A percentile compares a stretch with the other conserved stretches of the same genome.
These are phyloP conservation scores for Battus philenor DNA, from an alignment of 1,140 invertebrate genomes.

Conservation along the genomic window DNA sequence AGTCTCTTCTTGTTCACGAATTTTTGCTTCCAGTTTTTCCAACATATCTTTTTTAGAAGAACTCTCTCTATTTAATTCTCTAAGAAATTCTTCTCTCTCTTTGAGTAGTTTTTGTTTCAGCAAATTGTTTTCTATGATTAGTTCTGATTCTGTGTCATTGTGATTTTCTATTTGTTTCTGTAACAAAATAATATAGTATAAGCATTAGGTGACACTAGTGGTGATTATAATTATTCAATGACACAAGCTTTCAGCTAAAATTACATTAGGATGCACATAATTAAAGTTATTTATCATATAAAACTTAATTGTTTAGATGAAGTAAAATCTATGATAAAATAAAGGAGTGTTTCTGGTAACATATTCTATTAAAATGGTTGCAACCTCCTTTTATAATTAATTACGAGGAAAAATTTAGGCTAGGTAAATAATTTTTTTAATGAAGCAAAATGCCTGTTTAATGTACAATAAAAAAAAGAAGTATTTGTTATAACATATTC, in stretches of 20 bases:
- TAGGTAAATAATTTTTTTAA: not conserved
- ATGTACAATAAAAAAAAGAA: not conserved
- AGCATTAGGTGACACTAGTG: no score
- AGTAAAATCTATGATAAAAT: not conserved
- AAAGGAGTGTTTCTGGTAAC: not conserved
- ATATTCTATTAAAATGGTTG: not conserved
- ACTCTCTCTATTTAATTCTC: slow-evolving; percentile 68
- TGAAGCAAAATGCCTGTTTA: not conserved
- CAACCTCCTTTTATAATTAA: not conserved
- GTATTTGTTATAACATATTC: not conserved
- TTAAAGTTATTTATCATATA: not conserved
- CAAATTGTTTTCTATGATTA: slow-evolving; percentile 55
- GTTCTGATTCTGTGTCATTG: slow-evolving; percentile 47
- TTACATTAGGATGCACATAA: not conserved
- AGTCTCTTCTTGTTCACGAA: slow-evolving; percentile 53
- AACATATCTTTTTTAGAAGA: slow-evolving; percentile 71
- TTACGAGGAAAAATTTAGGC: not conserved
- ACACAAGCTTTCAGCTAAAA: not conserved
- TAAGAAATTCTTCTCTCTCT: slow-evolving; percentile 68
- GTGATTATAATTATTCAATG: no score
- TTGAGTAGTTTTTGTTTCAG: slow-evolving; percentile 67
- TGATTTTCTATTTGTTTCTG: slow-evolving; percentile 56
- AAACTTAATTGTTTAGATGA: not conserved
- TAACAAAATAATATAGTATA: slow-evolving; percentile 11
- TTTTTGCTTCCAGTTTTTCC: slow-evolving; percentile 47